Evolutionary conservation across 2,113 vertebrate genomes (phyloP).

Genomic region (Lontra canadensis): DNA sequence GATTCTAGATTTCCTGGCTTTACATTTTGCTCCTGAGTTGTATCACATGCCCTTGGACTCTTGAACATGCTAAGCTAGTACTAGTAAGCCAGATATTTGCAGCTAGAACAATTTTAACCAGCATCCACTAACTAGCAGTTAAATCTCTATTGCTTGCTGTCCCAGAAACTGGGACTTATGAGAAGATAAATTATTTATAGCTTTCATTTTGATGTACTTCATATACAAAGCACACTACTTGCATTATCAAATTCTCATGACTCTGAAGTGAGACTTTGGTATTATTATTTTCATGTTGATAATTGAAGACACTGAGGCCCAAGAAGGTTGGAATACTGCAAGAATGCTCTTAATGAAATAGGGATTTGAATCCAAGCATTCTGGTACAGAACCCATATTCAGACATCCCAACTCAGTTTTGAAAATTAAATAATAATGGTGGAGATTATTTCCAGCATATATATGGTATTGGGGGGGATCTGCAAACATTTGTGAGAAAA

Average conservation of each 20-base stretch:
- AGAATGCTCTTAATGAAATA: neutral
- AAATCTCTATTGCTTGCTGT: neutral
- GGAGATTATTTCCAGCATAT: neutral
- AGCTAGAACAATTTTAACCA: neutral
- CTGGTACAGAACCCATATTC: neutral
- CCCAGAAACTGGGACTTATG: neutral
- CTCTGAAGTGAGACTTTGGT: neutral
- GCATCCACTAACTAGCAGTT: too few relatives aligned
- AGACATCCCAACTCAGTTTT: neutral
- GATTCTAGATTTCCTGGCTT: neutral
- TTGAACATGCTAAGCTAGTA: neutral
- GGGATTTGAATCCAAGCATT: neutral
- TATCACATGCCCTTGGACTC: fast-evolving
- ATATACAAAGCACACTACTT: neutral
- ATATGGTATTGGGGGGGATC: neutral
- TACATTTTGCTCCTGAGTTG: neutral
- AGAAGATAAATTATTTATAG: neutral
- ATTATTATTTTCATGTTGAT: neutral
- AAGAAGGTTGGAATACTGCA: neutral
- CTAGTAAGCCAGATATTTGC: neutral
- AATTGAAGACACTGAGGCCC: neutral
- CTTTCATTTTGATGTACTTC: neutral
- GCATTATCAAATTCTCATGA: too few relatives aligned
- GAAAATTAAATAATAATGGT: neutral
- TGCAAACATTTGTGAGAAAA: neutral